These are phyloP conservation scores for Pegoplata infirma DNA, from an alignment of 2,888 invertebrate species.

Conservation along the genomic window DNA sequence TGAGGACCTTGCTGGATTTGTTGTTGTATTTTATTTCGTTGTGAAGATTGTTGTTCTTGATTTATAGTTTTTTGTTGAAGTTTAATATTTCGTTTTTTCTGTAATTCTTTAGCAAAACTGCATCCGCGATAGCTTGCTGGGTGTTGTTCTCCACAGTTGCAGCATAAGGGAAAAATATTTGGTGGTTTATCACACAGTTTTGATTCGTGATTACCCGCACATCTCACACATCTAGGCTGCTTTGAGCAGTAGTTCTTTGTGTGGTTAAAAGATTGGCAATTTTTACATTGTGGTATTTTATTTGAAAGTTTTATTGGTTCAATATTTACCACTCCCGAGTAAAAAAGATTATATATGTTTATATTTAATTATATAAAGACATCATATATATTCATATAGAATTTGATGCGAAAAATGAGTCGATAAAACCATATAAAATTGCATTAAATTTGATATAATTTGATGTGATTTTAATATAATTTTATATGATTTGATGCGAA, in stretches of 20 bases:
- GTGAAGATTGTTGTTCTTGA: too few species aligned
- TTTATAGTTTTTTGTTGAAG: too few species aligned
- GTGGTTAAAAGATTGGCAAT: background rate
- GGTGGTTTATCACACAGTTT: background rate
- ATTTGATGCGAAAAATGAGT: too few species aligned
- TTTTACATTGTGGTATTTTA: background rate
- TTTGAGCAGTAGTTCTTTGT: slow-evolving; percentile 4
- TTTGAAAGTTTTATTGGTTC: background rate
- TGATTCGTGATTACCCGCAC: slow-evolving; percentile 6
- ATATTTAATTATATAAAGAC: too few species aligned
- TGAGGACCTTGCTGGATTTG: too few species aligned
- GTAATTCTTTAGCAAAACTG: background rate
- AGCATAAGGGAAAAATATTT: background rate
- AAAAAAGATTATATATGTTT: too few species aligned
- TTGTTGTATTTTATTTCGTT: too few species aligned
- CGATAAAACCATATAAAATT: too few species aligned
- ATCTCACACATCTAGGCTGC: slow-evolving; percentile 13
- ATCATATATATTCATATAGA: too few species aligned
- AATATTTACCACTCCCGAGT: background rate
- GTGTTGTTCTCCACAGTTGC: background rate
- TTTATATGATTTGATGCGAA: too few species aligned
- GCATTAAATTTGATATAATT: too few species aligned
- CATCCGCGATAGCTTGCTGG: background rate
- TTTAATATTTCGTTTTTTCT: background rate
- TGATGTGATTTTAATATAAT: too few species aligned